phyloP scores from a whole-genome alignment of 2,113 vertebrate genomes.

The Chaetura pelagica region DNA sequence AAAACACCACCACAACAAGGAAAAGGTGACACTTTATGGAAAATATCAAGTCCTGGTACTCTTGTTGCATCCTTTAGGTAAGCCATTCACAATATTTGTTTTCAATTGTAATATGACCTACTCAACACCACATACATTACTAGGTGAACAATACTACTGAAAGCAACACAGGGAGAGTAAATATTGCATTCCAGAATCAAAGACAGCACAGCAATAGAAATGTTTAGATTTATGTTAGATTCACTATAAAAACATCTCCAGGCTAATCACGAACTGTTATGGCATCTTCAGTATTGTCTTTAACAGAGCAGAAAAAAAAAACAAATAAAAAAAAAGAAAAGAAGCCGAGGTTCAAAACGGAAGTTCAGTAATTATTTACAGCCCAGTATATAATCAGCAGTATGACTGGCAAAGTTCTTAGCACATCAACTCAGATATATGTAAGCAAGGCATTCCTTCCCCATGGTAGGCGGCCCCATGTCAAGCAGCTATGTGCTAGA shows the following conservation, averaged over 20 bases:
- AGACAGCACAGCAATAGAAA: not conserved
- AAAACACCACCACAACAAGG: too few species aligned
- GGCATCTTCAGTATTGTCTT: not conserved
- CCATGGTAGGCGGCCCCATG: not conserved
- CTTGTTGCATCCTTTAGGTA: not conserved
- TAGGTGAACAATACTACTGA: not conserved
- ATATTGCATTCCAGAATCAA: not conserved
- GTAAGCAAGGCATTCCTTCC: slow-evolving; percentile 39
- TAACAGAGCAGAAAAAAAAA: not conserved
- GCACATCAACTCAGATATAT: not conserved
- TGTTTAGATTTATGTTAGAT: not conserved
- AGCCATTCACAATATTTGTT: not conserved
- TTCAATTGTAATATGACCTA: not conserved
- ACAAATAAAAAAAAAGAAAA: not conserved
- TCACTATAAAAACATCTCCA: not conserved
- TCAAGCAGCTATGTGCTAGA: slow-evolving; percentile 40
- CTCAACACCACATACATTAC: not conserved
- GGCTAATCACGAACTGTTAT: not conserved
- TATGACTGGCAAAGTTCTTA: slow-evolving; percentile 29
- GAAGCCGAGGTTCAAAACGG: not conserved
- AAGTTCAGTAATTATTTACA: slow-evolving; percentile 11
- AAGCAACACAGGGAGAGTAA: not conserved
- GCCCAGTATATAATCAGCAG: not conserved
- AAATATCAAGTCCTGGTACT: not conserved
- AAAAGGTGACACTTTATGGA: not conserved